Evolutionary conservation across 2,888 invertebrate species (phyloP).

Genomic region (Dynastes grantii): DNA sequence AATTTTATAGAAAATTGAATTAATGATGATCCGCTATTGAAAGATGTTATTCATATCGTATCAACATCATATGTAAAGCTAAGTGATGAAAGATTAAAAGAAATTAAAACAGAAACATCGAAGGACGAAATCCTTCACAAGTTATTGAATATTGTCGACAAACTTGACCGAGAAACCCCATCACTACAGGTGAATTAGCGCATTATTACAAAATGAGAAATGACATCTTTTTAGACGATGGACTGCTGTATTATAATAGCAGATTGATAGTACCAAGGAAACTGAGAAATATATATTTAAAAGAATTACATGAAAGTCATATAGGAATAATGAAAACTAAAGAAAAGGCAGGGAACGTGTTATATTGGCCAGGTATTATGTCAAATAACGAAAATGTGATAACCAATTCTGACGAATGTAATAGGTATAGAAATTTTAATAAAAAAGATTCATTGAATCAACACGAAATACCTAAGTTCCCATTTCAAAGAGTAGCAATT

Average conservation of each 20-base stretch:
- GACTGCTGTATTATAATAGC: background rate
- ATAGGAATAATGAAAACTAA: slow-evolving; percentile 13
- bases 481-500: slow-evolving; percentile 21
- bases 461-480: slow-evolving; percentile 20
- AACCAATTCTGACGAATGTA: background rate
- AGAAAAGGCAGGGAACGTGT: slow-evolving; percentile 13
- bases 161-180: slow-evolving; percentile 2
- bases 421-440: slow-evolving; percentile 14
- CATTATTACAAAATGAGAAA: slow-evolving; percentile 5
- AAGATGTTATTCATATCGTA: slow-evolving; percentile 32
- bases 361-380: slow-evolving; percentile 8
- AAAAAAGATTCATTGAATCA: background rate
- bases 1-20: slow-evolving; percentile 34
- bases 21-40: slow-evolving; percentile 34
- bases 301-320: background rate
- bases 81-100: slow-evolving; percentile 26
- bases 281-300: background rate
- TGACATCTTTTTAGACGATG: background rate
- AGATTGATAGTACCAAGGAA: background rate
- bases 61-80: slow-evolving; percentile 14
- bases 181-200: background rate
- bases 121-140: slow-evolving; percentile 2
- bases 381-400: slow-evolving; percentile 3
- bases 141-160: slow-evolving; percentile 11
- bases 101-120: slow-evolving; percentile 20